Evolutionary conservation across 2,113 vertebrate genomes (phyloP).

Genomic region (Catharus minimus): DNA sequence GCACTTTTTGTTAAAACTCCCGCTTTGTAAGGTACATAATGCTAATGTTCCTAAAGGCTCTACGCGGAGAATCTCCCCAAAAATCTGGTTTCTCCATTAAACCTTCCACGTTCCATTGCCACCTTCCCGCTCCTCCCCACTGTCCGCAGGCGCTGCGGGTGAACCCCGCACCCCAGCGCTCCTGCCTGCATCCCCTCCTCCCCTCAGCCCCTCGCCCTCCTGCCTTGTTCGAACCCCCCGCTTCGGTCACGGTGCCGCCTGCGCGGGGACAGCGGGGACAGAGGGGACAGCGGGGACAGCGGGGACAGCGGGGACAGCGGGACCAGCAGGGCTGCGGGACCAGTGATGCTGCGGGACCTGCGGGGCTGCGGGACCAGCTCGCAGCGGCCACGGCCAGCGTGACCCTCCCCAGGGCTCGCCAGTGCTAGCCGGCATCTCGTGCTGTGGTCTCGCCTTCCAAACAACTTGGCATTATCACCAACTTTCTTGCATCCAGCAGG

Average conservation of each 20-base stretch:
- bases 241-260: not conserved
- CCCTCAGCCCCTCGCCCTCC: not conserved
- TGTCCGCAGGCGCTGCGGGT: not conserved
- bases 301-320: not conserved
- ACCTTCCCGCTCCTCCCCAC: not conserved
- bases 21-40: constrained; percentile 6
- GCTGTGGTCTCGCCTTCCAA: not conserved
- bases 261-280: not conserved
- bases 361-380: not conserved
- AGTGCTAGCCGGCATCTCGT: not conserved
- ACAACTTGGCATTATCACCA: constrained; percentile 15
- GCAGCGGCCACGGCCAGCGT: not conserved
- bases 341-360: too few species aligned
- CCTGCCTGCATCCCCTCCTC: not conserved
- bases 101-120: not conserved
- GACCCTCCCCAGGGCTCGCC: not conserved
- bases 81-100: not conserved
- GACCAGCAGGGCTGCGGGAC: too few species aligned
- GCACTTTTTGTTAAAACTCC: constrained; percentile 45
- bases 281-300: too few species aligned
- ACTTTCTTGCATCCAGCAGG: not conserved
- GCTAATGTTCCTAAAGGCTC: not conserved
- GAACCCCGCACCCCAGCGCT: not conserved
- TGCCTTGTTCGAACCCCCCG: not conserved
- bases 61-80: not conserved